Base-by-base conservation (phyloP, 2,113 vertebrate species). In the Lates calcarifer region DNA sequence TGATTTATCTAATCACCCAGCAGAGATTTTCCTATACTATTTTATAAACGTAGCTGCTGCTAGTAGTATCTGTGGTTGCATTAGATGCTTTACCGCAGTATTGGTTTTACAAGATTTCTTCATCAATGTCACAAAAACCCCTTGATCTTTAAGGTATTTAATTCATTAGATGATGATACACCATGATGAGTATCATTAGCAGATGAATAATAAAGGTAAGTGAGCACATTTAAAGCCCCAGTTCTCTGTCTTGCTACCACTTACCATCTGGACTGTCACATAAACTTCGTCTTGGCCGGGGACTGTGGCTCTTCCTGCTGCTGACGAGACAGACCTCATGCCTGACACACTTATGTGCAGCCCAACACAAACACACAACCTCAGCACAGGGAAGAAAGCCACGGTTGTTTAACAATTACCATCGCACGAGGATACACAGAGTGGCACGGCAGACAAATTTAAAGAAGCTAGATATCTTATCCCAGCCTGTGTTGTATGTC, bases 211-310 rank as follows among this genome's bases (percentile, higher is more conserved):
- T 53, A 29, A 49, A 39, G 18, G 6, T 58, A 12, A 26, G 14
- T 10, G 5, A 14, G 31, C 26, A 39, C n/a, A 57, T 28, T n/a
- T 11, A 76, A 68, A 43, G 22, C 1, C 13, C n/a, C 29, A 15
- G 2, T 17, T 61, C 35, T 55, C 28, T 47, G 45, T 35, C 31
- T 26, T 49, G 35, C n/a, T 24, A 17, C 20, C 33, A 78, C 28
- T 57, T 55, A 67, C 58, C 60, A 71, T 79, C 47, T 81, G 56
- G 62, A 82, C 73, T 1, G 28, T 77, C 41, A 83, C 22, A 77
- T 26, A 76, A 76, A 70, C 13, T 17, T 2, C 10, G 63, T 45
- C 28, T 3, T 53, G 67, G 65, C 68, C 35, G 55, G 4, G 4
- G 67, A 61, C 2, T 2, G 29, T 7, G 22, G 37, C 41, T 72